Conservation (phyloP, 2,797 vertebrate genomes). For the Buphagus erythrorhynchus region DNA sequence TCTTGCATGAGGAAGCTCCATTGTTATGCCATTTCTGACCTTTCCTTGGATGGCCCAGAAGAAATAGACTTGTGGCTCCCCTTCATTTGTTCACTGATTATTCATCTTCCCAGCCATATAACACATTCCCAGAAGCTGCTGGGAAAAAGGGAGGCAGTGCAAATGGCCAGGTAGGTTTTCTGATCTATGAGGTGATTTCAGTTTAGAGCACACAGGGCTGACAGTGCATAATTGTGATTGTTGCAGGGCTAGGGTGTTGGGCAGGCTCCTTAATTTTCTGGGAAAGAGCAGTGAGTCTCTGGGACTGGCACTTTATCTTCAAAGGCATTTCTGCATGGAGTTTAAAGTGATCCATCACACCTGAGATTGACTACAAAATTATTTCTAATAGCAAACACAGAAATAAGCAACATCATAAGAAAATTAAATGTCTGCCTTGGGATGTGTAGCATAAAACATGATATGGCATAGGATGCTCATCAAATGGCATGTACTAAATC, state of each 20-base stretch:
- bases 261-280: background rate
- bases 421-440: background rate
- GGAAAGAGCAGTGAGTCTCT: background rate
- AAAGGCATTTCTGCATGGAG: background rate
- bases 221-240: accelerated
- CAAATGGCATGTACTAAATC: background rate
- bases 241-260: background rate
- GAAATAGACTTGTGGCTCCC: background rate
- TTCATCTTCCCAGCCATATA: background rate
- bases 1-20: background rate
- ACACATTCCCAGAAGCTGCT: background rate
- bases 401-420: background rate
- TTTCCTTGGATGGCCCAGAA: background rate
- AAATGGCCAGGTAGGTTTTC: background rate
- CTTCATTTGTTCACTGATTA: background rate
- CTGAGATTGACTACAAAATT: background rate
- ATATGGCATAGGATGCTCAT: background rate
- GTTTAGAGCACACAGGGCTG: background rate
- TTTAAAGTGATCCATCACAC: background rate
- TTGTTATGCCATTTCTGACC: background rate
- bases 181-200: background rate
- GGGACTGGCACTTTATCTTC: background rate
- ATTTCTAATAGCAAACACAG: background rate
- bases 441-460: background rate
- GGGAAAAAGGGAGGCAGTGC: background rate